Base-by-base conservation (phyloP, 2,113 vertebrate species). In the Paramisgurnus dabryanus region DNA sequence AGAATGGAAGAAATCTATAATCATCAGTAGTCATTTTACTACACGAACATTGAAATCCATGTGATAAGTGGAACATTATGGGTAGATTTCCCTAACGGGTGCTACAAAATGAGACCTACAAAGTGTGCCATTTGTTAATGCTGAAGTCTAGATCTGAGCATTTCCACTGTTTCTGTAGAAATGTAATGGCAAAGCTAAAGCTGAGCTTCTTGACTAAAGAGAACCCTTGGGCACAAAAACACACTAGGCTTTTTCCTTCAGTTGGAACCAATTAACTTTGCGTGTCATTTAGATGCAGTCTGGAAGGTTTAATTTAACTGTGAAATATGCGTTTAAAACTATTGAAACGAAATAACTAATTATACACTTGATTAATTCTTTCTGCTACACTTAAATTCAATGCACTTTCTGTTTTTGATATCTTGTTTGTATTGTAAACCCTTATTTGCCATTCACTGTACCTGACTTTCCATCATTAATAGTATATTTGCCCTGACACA, bases 51-150 rank as follows among this genome's bases (percentile, higher is more conserved):
- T 53, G 39, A 7, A 55, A 55, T 13, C 3, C 53, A 55, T 3
- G n/a, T 43, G 41, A 43, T 27, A 27, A 27, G 18, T 47, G 58
- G 6, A 17, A 43, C 1, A 61, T 75, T 34, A 47, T 47, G 12
- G 27, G 45, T 47, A 61, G 4, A 63, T 47, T 3, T 74, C 57
- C 72, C 41, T 10, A 6, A 61, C 47, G 57, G 61, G 40, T 13
- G 0, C 18, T 47, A 55, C 5, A 63, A 73, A 60, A 7, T n/a
- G 40, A 53, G 40, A 22, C 22, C 55, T 60, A 9, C 47, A 75
- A 74, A 74, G 41, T 49, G 57, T 63, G 72, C 27, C 7, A 74
- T 49, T 75, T 75, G 64, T 64, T 75, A 49, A 61, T 74, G 60
- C 71, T 41, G 69, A 72, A 40, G 39, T 34, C 50, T 57, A n/a